Percentiles rank a stretch among this genome's conserved stretches.
Conservation (phyloP, 92 coral and sea anemone species). For the Scolanthus callimorphus region DNA sequence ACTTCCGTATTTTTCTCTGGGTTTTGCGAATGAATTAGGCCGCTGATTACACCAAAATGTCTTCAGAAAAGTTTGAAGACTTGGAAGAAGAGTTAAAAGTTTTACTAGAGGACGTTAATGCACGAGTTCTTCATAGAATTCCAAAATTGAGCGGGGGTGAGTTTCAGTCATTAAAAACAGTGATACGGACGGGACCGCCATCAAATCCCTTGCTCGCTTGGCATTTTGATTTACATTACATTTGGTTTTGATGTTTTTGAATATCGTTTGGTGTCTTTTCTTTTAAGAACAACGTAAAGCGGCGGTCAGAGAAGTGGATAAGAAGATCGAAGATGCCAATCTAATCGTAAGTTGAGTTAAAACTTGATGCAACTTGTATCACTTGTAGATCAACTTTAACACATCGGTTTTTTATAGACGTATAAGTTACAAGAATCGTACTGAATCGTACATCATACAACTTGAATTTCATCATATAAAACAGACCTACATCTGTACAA, state of each 20-base stretch:
- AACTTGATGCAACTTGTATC: not conserved
- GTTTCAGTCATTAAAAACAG: not conserved
- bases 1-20: no score
- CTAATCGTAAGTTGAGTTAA: conserved; percentile 72
- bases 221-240: no score
- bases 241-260: no score
- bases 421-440: no score
- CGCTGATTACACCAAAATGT: no score
- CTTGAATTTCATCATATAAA: no score
- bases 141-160: conserved; percentile 89
- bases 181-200: not conserved
- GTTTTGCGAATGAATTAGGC: conserved; percentile 1
- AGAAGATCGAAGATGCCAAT: conserved; percentile 94
- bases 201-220: no score
- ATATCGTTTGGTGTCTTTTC: no score
- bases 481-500: no score
- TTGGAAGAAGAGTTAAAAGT: conserved; percentile 79
- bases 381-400: not conserved
- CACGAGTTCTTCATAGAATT: conserved; percentile 67
- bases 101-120: conserved; percentile 63
- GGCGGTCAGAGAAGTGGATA: conserved; percentile 87
- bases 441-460: no score
- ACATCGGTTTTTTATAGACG: no score
- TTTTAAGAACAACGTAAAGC: conserved; percentile 79
- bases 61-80: conserved; percentile 98